A percentile compares a stretch with the other conserved stretches of the same genome.
phyloP scores from a whole-genome alignment of 2,113 vertebrate genomes.

The Chaenocephalus aceratus region DNA sequence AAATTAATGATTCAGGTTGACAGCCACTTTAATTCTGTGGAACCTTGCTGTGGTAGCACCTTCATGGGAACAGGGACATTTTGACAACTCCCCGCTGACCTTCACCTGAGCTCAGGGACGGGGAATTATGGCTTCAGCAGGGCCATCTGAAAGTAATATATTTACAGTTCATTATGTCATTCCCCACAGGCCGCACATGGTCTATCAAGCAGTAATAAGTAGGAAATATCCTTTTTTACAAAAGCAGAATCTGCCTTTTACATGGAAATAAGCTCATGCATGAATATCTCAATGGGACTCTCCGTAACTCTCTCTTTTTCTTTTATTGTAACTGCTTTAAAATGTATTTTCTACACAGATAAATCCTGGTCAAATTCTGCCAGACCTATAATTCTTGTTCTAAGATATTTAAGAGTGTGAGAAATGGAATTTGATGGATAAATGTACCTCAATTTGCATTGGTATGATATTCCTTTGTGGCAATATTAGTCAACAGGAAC shows the following conservation, averaged over 20 bases:
- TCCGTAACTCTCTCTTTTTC: too few relatives aligned
- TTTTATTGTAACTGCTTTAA: too few relatives aligned
- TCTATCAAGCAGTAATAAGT: conserved; percentile 29
- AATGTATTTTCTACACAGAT: neutral
- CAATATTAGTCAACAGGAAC: neutral
- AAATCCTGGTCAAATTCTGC: neutral
- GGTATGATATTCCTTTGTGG: neutral
- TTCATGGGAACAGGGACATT: conserved; percentile 54
- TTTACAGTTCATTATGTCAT: conserved; percentile 62
- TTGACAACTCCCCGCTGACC: conserved; percentile 70
- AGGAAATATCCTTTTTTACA: conserved; percentile 1
- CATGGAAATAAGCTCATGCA: neutral
- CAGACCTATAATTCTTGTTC: neutral
- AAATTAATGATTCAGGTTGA: conserved; percentile 59
- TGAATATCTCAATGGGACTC: too few relatives aligned
- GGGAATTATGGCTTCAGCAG: conserved; percentile 56
- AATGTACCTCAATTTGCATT: neutral
- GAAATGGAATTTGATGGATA: too few relatives aligned
- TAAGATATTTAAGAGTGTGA: neutral
- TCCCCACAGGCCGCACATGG: conserved; percentile 14
- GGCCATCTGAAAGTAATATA: conserved; percentile 58
- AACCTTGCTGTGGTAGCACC: conserved; percentile 36
- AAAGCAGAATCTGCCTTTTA: neutral
- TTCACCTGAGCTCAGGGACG: conserved; percentile 64
- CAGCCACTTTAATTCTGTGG: conserved; percentile 53